These are phyloP conservation scores for Phyto melanocephala DNA, from an alignment of 2,888 invertebrate genomes.

Conservation along the genomic window DNA sequence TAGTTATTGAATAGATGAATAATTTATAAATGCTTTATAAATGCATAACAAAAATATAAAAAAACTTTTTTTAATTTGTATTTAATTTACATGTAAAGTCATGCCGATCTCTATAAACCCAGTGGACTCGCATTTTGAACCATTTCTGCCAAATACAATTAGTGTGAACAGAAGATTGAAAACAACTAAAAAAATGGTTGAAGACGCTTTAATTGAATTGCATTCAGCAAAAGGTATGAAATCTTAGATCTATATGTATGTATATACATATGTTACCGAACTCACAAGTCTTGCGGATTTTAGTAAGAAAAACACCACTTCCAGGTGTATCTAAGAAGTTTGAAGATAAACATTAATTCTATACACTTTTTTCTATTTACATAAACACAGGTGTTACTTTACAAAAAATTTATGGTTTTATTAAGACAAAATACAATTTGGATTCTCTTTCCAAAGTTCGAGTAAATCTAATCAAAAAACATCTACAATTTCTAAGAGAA, in stretches of 20 bases:
- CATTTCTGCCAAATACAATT: no score
- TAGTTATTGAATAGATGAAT: no score
- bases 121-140: not conserved
- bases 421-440: not conserved
- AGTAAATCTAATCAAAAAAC: slow-evolving; percentile 10
- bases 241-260: no score
- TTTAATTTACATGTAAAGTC: no score
- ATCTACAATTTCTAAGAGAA: slow-evolving; percentile 4
- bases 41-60: no score
- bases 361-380: no score
- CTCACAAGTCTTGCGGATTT: no score
- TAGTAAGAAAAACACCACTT: no score
- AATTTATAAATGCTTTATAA: no score
- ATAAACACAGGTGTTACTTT: slow-evolving; percentile 15
- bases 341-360: not conserved
- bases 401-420: slow-evolving; percentile 4
- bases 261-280: no score
- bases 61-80: no score
- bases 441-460: not conserved
- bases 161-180: not conserved
- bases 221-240: slow-evolving; percentile 23
- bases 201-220: slow-evolving; percentile 24
- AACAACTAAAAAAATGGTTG: slow-evolving; percentile 38
- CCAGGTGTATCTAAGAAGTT: no score
- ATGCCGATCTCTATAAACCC: slow-evolving; percentile 1